Conservation (phyloP, 2,113 vertebrate genomes). For the Erinaceus europaeus region DNA sequence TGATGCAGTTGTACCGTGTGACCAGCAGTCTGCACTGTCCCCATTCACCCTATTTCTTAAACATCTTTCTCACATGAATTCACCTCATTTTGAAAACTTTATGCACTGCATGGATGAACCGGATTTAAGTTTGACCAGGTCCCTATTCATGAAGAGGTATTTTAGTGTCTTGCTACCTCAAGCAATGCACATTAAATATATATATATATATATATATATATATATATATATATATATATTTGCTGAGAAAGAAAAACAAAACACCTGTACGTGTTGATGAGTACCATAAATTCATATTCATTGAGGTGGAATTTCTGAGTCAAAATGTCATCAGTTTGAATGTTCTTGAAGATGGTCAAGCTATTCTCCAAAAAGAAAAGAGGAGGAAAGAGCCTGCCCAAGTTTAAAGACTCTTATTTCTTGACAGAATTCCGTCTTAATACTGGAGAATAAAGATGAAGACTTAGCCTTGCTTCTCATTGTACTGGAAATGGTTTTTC, state of each 20-base stretch:
- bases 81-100: neutral
- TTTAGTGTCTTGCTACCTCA: neutral
- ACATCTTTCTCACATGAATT: neutral
- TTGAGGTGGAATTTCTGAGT: neutral
- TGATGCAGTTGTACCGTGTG: neutral
- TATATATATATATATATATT: neutral
- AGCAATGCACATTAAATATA: neutral
- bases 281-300: neutral
- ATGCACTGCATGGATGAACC: neutral
- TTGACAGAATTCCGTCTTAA: constrained; percentile 1
- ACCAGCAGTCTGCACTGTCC: neutral
- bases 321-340: neutral
- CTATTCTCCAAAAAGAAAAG: constrained; percentile 11
- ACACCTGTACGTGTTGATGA: neutral
- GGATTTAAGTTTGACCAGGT: neutral
- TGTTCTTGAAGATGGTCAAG: neutral
- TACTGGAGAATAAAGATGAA: neutral
- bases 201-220: too few relatives aligned
- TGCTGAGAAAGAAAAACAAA: neutral
- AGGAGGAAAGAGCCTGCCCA: neutral
- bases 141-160: neutral
- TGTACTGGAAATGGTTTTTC: neutral
- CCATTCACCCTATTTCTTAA: neutral
- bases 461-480: neutral
- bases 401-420: neutral